These are phyloP conservation scores for Caenorhabditis afra DNA, from an alignment of 2,888 invertebrate species.

Conservation along the genomic window DNA sequence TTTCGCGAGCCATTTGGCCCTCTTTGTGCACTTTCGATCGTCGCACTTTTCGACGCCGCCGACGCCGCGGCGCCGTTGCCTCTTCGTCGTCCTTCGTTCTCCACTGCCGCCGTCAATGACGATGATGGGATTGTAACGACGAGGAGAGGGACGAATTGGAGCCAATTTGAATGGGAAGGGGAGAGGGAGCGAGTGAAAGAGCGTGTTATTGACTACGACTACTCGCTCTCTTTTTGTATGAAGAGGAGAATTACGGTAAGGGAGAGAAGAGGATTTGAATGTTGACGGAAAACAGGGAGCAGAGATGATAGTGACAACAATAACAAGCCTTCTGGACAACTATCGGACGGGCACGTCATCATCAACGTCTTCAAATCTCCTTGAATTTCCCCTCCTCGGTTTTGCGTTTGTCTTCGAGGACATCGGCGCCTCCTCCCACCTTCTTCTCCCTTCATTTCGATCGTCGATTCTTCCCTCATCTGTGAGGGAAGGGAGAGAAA, in stretches of 20 bases:
- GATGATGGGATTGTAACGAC: too few relatives aligned
- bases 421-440: conserved; percentile 18
- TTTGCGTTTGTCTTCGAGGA: conserved; percentile 45
- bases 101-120: too few relatives aligned
- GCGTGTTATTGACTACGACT: conserved; percentile 19
- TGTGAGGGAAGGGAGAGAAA: too few relatives aligned
- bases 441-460: background rate
- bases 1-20: conserved; percentile 41
- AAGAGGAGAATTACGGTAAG: conserved; percentile 5
- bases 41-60: background rate
- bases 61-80: too few relatives aligned
- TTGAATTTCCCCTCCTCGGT: background rate
- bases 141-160: conserved; percentile 24
- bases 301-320: conserved; percentile 11
- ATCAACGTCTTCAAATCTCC: too few relatives aligned
- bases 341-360: too few relatives aligned
- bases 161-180: conserved; percentile 23
- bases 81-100: too few relatives aligned
- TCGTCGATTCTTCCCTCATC: too few relatives aligned
- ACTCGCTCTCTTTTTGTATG: too few relatives aligned
- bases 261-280: conserved; percentile 23
- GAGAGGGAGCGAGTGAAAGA: conserved; percentile 20
- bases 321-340: too few relatives aligned
- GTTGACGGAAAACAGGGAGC: conserved; percentile 32
- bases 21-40: background rate